A percentile compares a stretch with the other conserved stretches of the same genome.
Conservation (phyloP, 1,140 invertebrate genomes). For the Zaprionus kolodkinae region DNA sequence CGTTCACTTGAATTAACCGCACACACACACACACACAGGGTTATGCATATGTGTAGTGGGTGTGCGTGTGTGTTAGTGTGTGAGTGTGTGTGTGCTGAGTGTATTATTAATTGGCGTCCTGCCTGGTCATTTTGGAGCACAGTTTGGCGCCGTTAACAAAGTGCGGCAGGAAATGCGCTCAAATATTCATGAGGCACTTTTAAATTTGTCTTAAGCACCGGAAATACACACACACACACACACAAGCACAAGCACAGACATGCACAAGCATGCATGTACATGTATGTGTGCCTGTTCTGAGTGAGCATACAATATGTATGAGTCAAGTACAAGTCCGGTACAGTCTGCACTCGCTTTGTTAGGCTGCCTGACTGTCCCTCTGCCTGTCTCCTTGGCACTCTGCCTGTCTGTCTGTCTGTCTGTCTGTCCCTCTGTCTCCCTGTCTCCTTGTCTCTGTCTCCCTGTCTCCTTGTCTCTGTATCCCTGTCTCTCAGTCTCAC, state of each 20-base stretch:
- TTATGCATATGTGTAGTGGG: not conserved
- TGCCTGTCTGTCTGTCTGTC: not conserved
- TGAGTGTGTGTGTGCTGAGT: not conserved
- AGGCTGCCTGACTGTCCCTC: slow-evolving; percentile 7
- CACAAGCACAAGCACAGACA: slow-evolving; percentile 3
- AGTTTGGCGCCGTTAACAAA: slow-evolving; percentile 37
- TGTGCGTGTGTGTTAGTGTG: not conserved
- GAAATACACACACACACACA: slow-evolving; percentile 67
- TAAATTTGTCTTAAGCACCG: slow-evolving; percentile 81
- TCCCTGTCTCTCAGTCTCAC: too few relatives aligned
- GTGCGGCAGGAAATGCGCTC: slow-evolving; percentile 67
- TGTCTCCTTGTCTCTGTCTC: not conserved
- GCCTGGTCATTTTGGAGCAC: slow-evolving; percentile 41
- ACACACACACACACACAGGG: slow-evolving; percentile 18
- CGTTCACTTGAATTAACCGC: slow-evolving; percentile 63
- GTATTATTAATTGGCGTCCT: slow-evolving; percentile 37
- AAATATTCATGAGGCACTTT: slow-evolving; percentile 77
- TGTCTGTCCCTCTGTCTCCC: too few relatives aligned
- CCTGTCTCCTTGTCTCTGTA: not conserved
- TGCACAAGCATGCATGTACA: not conserved
- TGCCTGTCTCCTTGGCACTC: too few relatives aligned
- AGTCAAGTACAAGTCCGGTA: slow-evolving; percentile 40
- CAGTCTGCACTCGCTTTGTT: slow-evolving; percentile 61
- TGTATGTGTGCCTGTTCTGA: slow-evolving; percentile 51
- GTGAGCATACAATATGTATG: slow-evolving; percentile 66